phyloP scores from a whole-genome alignment of 2,888 invertebrate genomes.

The Tupiocoris notatus region DNA sequence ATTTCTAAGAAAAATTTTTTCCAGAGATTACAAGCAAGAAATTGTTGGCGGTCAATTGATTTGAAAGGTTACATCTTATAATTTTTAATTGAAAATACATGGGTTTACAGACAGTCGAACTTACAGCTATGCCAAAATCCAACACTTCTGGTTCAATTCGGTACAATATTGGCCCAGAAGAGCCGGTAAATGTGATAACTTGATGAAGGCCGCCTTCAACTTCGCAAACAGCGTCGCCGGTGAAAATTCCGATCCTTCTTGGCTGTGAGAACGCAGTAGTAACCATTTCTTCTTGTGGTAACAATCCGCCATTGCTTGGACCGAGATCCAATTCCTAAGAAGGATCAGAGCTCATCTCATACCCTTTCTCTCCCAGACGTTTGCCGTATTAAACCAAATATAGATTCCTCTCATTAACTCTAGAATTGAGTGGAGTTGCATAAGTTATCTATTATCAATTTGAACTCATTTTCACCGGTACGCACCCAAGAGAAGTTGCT shows the following conservation, averaged over 20 bases:
- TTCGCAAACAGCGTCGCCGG: slow-evolving; percentile 31
- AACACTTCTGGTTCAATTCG: slow-evolving; percentile 10
- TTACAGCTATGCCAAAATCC: slow-evolving; percentile 13
- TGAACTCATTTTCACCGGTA: too few species aligned
- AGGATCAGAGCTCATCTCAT: neutral
- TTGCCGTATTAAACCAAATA: too few species aligned
- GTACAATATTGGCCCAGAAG: slow-evolving; percentile 17
- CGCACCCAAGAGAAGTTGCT: slow-evolving; percentile 1
- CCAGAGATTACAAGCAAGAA: too few species aligned
- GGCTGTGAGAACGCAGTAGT: slow-evolving; percentile 15
- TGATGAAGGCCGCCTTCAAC: slow-evolving; percentile 18
- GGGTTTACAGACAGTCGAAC: too few species aligned
- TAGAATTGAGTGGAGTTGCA: too few species aligned
- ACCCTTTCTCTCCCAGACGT: neutral
- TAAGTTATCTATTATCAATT: too few species aligned
- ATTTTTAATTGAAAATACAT: too few species aligned
- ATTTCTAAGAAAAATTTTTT: slow-evolving; percentile 19
- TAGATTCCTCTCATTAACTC: too few species aligned
- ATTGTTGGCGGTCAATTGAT: too few species aligned
- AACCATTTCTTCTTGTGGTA: neutral
- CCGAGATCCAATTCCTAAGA: slow-evolving; percentile 31
- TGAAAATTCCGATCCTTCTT: slow-evolving; percentile 6
- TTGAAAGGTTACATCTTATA: too few species aligned
- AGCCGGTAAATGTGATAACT: slow-evolving; percentile 9
- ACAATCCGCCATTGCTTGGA: neutral